Percentiles rank a stretch among this genome's conserved stretches.
phyloP scores from a whole-genome alignment of 2,888 invertebrate species.

The Stegana nigrithorax region DNA sequence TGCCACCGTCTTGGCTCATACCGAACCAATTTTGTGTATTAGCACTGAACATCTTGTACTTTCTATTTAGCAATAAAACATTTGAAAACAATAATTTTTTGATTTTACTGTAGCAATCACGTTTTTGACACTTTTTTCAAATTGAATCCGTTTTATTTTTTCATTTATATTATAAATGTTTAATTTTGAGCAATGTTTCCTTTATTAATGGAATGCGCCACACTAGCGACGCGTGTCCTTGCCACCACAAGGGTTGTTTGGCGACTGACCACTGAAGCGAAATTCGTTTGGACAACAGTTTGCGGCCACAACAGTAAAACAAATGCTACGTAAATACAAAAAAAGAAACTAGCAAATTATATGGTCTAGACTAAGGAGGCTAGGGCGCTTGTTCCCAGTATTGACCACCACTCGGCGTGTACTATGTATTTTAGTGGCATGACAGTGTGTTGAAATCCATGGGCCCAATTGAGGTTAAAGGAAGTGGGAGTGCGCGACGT shows the following conservation, averaged over 20 bases:
- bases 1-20: conserved; percentile 37
- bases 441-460: conserved; percentile 37
- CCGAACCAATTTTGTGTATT: conserved; percentile 66
- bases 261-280: conserved; percentile 67
- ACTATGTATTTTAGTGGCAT: conserved; percentile 13
- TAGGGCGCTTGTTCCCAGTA: background rate
- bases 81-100: conserved; percentile 18
- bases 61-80: conserved; percentile 32
- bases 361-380: too few relatives aligned
- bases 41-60: conserved; percentile 56
- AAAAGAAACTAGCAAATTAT: too few relatives aligned
- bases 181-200: conserved; percentile 2
- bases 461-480: conserved; percentile 64
- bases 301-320: conserved; percentile 53
- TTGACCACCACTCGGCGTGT: background rate
- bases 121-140: conserved; percentile 38
- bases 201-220: background rate
- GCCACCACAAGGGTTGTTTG: conserved; percentile 58
- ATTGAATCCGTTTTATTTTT: conserved; percentile 23
- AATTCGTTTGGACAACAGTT: too few relatives aligned
- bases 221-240: conserved; percentile 31
- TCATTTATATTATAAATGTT: too few relatives aligned
- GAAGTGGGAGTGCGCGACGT: conserved; percentile 50
- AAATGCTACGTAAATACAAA: too few relatives aligned
- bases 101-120: background rate